These are phyloP conservation scores for Drosophila burlai DNA, from an alignment of 1,140 invertebrate genomes.

Conservation along the genomic window DNA sequence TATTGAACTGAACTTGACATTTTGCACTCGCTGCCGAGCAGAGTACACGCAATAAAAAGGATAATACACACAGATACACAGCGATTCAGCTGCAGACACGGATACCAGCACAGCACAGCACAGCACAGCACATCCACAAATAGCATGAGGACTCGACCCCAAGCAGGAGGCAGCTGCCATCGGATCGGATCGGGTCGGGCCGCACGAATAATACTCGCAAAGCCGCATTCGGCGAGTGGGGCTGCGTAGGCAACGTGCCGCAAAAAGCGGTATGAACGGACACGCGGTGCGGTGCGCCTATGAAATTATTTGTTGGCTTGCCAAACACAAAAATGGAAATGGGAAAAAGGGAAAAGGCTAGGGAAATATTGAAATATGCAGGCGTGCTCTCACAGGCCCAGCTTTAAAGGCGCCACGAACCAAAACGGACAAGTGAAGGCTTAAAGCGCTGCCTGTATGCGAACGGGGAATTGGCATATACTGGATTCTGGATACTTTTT, in stretches of 20 bases:
- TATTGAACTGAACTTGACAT: constrained; percentile 84
- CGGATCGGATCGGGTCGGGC: constrained; percentile 25
- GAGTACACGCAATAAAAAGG: constrained; percentile 74
- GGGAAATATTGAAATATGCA: constrained; percentile 60
- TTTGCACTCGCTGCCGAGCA: constrained; percentile 53
- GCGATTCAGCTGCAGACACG: constrained; percentile 27
- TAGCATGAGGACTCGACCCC: constrained; percentile 35
- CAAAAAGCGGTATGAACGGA: constrained; percentile 57
- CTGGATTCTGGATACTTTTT: no score
- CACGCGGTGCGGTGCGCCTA: constrained; percentile 59
- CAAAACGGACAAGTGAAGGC: neutral
- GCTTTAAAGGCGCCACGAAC: constrained; percentile 28
- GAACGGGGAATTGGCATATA: neutral
- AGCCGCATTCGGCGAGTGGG: constrained; percentile 38
- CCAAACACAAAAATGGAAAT: constrained; percentile 16
- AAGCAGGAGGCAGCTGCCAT: constrained; percentile 40
- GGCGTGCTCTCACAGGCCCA: constrained; percentile 38
- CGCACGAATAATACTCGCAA: constrained; percentile 53
- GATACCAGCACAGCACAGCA: constrained; percentile 16
- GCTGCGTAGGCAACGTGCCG: constrained; percentile 37
- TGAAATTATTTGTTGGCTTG: constrained; percentile 69
- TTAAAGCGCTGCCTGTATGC: neutral
- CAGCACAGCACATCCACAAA: constrained; percentile 41
- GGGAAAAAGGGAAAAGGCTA: constrained; percentile 14
- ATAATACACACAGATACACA: constrained; percentile 61